Evolutionary conservation across 2,797 vertebrate genomes (phyloP), one percentile per base, ranked within the genome.

Genomic region (Sebastes trivittatus): DNA sequence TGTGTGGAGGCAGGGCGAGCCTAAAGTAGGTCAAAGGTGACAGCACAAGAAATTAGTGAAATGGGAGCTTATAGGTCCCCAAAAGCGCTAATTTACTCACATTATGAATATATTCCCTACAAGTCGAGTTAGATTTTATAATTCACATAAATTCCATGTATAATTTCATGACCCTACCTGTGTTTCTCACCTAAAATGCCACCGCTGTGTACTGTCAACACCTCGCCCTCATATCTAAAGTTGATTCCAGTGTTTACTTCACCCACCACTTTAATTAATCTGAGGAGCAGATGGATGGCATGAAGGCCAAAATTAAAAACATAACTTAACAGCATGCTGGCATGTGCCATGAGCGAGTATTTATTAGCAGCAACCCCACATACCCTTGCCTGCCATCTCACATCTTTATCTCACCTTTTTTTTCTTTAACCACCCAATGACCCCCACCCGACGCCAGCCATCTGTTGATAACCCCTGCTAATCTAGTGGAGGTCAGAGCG

Each of bases 21-120:
- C 10, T 36, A 91, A 61, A 94, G 81, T 94, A 88, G 94, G 94
- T 89, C 92, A 95, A 94, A 95, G 93, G 93, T 94, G 82, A 94
- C 56, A 2, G 32, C 83, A 82, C 64, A 77, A 86, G 70, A 61
- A 30, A 49, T 23, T n/a, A 75, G 23, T 66, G 2, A 77, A 87
- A 75, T 20, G 22, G 11, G 63, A 69, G 67, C 16, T 27, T 52
- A 46, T 11, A 32, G 5, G 18, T 62, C 14, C 66, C 34, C 4
- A 38, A 59, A 59, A 79, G 20, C 6, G 1, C 8, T 4, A 56
- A 54, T 55, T n/a, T 9, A 64, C 23, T 77, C 11, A 59, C 59
- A 74, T 38, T 64, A 23, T 25, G 1, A 58, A 69, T 6, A 27
- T 14, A 29, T 29, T 54, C 11, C 6, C 11, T 13, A 18, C 20